A percentile compares a stretch with the other conserved stretches of the same genome.
phyloP scores from a whole-genome alignment of 2,888 invertebrate genomes.

The Caenorhabditis sulstoni region DNA sequence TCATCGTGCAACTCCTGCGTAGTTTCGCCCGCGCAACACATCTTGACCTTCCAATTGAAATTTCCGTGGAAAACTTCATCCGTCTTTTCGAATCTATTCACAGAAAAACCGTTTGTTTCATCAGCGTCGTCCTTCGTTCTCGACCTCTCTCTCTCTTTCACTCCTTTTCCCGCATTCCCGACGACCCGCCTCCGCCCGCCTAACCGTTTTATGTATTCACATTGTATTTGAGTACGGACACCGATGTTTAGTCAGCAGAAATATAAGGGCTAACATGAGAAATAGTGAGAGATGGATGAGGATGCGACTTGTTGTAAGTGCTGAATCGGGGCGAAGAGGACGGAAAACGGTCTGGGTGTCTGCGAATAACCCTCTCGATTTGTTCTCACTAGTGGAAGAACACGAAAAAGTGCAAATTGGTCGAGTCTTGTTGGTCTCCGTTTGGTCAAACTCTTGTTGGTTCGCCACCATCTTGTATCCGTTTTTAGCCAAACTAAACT shows the following conservation, averaged over 20 bases:
- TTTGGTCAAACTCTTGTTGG: too few species aligned
- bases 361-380: conserved; percentile 2
- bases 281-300: conserved; percentile 15
- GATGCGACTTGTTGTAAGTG: conserved; percentile 49
- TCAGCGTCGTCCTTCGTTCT: conserved; percentile 23
- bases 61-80: conserved; percentile 14
- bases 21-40: conserved; percentile 12
- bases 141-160: background rate
- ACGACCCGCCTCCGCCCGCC: background rate
- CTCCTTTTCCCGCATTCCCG: too few species aligned
- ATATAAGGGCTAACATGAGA: conserved; percentile 53
- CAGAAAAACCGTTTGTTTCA: conserved; percentile 48
- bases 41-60: conserved; percentile 28
- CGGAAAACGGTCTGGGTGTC: conserved; percentile 27
- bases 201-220: conserved; percentile 52
- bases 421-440: too few species aligned
- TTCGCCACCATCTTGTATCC: too few species aligned
- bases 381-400: conserved; percentile 3
- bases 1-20: conserved; percentile 6
- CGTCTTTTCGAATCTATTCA: conserved; percentile 8
- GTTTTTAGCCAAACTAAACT: too few species aligned
- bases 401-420: background rate
- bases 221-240: conserved; percentile 47
- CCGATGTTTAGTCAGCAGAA: conserved; percentile 56
- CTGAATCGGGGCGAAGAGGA: conserved; percentile 28